Evolutionary conservation across 2,888 invertebrate species (phyloP).

Genomic region (Rhabditophanes sp.): DNA sequence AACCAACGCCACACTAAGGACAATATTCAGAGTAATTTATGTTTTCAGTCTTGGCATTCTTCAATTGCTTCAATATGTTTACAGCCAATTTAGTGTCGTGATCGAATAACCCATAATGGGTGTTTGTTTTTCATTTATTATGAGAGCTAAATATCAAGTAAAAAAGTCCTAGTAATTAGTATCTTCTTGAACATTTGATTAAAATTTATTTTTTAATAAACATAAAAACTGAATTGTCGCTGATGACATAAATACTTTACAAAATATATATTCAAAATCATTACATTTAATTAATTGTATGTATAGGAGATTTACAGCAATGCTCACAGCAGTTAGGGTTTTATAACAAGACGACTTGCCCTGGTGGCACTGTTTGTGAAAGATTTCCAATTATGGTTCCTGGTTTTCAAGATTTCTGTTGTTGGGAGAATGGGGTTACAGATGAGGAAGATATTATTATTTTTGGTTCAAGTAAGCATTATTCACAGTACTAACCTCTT

Average conservation of each 20-base stretch:
- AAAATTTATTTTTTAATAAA: no score
- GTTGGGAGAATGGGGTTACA: slow-evolving; percentile 17
- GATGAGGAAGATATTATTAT: slow-evolving; percentile 11
- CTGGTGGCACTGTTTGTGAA: slow-evolving; percentile 28
- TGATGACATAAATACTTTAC: slow-evolving; percentile 9
- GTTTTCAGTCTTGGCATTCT: no score
- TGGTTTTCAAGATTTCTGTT: slow-evolving; percentile 28
- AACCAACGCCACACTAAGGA: no score
- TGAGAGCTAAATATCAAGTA: no score
- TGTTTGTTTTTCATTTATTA: no score
- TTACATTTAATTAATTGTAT: slow-evolving; percentile 10
- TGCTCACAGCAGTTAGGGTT: slow-evolving; percentile 25
- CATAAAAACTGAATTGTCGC: slow-evolving; percentile 23
- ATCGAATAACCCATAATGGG: no score
- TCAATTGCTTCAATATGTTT: no score
- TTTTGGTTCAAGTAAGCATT: slow-evolving; percentile 11
- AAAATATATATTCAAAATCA: slow-evolving; percentile 1
- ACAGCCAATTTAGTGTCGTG: no score
- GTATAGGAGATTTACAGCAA: slow-evolving; percentile 23
- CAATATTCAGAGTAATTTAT: no score
- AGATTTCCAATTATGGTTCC: slow-evolving; percentile 26
- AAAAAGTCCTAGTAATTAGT: no score
- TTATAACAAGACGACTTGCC: slow-evolving; percentile 27
- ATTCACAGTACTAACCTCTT: no score
- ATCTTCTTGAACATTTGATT: no score